Conservation (phyloP, 2,113 vertebrate species). For the Buteo buteo region DNA sequence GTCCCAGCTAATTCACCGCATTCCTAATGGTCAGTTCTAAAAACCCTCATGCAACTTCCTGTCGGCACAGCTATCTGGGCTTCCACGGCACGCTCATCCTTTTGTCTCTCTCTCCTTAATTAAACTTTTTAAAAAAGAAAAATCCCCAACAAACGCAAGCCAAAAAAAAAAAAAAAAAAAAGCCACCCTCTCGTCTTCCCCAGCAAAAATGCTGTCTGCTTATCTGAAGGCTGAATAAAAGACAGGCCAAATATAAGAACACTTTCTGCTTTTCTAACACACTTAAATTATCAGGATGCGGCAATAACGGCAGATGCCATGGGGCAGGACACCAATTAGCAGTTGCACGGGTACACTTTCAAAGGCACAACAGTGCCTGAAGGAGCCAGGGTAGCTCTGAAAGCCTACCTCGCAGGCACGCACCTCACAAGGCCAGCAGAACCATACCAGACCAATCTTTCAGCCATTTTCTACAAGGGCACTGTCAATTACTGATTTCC, state of each 20-base stretch:
- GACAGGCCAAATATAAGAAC: background rate
- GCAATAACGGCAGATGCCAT: background rate
- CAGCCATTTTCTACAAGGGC: background rate
- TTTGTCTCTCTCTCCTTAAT: conserved; percentile 12
- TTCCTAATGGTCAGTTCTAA: background rate
- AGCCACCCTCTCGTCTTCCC: background rate
- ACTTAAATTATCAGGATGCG: background rate
- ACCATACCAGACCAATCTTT: background rate
- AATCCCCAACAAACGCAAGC: background rate
- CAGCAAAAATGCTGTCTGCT: background rate
- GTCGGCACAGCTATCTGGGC: background rate
- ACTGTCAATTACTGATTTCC: background rate
- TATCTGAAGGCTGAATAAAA: background rate
- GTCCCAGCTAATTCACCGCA: background rate
- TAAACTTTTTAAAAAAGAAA: background rate
- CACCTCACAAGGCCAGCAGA: background rate
- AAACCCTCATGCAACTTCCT: conserved; percentile 45
- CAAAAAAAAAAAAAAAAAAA: background rate
- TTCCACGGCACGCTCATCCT: background rate
- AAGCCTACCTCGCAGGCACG: background rate
- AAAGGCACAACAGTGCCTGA: background rate
- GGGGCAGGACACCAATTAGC: background rate
- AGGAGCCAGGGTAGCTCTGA: background rate
- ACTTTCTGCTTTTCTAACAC: background rate
- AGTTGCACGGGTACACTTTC: background rate